Conservation (phyloP, 1,140 invertebrate genomes). For the Ceratina japonica region DNA sequence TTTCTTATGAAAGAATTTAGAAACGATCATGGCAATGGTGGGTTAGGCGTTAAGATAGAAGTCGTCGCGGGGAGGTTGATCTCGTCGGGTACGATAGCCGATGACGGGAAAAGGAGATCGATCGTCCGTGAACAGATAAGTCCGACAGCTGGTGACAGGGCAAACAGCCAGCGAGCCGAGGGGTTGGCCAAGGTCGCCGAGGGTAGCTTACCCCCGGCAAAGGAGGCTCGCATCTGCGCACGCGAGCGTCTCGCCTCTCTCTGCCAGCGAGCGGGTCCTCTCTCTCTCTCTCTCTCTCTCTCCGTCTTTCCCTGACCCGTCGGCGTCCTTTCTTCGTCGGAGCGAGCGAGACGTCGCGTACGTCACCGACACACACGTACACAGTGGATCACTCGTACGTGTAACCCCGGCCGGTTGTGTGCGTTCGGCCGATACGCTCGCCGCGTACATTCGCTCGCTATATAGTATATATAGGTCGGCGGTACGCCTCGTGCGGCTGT, state of each 20-base stretch:
- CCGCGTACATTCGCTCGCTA: slow-evolving; percentile 55
- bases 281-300: no score
- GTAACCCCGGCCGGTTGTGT: background rate
- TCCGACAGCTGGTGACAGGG: slow-evolving; percentile 55
- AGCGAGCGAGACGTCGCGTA: background rate
- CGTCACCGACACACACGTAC: background rate
- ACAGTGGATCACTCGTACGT: slow-evolving; percentile 1
- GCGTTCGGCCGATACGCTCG: slow-evolving; percentile 42
- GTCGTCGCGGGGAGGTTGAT: background rate
- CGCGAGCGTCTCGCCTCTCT: background rate
- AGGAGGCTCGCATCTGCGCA: slow-evolving; percentile 62
- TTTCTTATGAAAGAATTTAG: no score
- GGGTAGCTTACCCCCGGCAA: slow-evolving; percentile 65
- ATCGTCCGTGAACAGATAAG: slow-evolving; percentile 59
- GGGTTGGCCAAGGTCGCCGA: slow-evolving; percentile 66
- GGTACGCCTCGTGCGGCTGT: slow-evolving; percentile 77
- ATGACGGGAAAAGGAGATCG: slow-evolving; percentile 26
- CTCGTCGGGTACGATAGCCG: background rate
- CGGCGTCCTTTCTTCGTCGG: slow-evolving; percentile 2
- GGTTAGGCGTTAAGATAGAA: background rate
- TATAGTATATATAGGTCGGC: slow-evolving; percentile 74
- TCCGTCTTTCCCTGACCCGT: slow-evolving; percentile 10
- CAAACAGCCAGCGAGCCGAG: slow-evolving; percentile 48
- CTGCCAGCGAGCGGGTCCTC: slow-evolving; percentile 6
- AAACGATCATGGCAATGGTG: no score